phyloP scores from a whole-genome alignment of 2,888 invertebrate species.

The Lepidochrysops patricia region DNA sequence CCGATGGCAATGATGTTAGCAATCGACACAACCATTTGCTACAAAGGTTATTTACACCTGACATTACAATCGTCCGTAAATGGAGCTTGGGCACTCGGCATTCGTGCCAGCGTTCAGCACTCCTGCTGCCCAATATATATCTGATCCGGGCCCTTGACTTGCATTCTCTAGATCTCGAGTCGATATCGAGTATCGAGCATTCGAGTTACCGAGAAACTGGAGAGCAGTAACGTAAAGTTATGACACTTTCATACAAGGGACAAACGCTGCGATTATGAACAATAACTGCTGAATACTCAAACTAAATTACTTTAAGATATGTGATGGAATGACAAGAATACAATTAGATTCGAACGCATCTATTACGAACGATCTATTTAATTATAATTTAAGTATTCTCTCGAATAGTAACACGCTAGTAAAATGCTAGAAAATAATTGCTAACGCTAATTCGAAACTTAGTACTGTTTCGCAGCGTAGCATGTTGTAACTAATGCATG shows the following conservation, averaged over 20 bases:
- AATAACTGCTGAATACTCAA: background rate
- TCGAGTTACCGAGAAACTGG: constrained; percentile 47
- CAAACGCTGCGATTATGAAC: background rate
- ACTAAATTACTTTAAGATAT: too few relatives aligned
- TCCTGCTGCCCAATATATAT: constrained; percentile 16
- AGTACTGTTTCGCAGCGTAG: too few relatives aligned
- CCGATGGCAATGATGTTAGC: background rate
- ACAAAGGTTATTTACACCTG: constrained; percentile 1
- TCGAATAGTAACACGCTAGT: too few relatives aligned
- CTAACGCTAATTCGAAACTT: too few relatives aligned
- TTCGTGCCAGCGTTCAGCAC: background rate
- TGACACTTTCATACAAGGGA: background rate
- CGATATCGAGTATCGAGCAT: constrained; percentile 54
- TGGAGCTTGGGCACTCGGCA: background rate
- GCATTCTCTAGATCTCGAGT: constrained; percentile 60
- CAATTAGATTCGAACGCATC: too few relatives aligned
- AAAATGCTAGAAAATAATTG: too few relatives aligned
- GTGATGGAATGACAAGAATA: too few relatives aligned
- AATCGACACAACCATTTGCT: background rate
- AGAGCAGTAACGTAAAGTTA: constrained; percentile 30
- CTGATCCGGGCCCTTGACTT: constrained; percentile 41
- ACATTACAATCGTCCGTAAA: background rate
- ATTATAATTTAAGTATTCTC: too few relatives aligned
- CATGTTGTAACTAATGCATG: too few relatives aligned
- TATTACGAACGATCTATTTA: too few relatives aligned